Conservation (phyloP, 2,113 vertebrate species). For the Oncorhynchus keta region DNA sequence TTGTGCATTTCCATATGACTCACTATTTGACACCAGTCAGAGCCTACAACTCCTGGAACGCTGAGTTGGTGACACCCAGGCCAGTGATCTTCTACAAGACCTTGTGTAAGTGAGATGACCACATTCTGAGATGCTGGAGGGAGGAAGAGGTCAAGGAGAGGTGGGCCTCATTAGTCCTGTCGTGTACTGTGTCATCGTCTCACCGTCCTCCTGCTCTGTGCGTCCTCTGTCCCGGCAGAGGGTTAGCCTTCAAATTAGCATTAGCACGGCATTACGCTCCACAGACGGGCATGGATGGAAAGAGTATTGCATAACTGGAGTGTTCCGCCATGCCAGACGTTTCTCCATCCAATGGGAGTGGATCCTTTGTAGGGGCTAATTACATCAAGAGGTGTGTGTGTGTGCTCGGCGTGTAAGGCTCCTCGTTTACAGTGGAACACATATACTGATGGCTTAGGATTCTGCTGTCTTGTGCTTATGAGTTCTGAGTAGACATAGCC, state of each 20-base stretch:
- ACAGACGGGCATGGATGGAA: neutral
- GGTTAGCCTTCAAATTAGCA: constrained; percentile 19
- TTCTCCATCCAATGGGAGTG: neutral
- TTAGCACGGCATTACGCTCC: neutral
- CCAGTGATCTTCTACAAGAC: constrained; percentile 23
- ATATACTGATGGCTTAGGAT: no score
- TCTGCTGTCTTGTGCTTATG: no score
- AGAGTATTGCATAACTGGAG: neutral
- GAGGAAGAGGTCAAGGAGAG: neutral
- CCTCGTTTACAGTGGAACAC: neutral
- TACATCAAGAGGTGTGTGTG: constrained; percentile 22
- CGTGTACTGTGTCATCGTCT: neutral
- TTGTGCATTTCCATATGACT: neutral
- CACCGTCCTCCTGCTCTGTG: constrained; percentile 8
- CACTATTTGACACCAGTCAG: neutral
- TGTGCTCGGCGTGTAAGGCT: neutral
- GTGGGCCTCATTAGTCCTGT: constrained; percentile 40
- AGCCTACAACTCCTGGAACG: constrained; percentile 11
- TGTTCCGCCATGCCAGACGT: constrained; percentile 9
- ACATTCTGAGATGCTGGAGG: neutral
- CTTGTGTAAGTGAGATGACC: constrained; percentile 33
- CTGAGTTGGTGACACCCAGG: constrained; percentile 10
- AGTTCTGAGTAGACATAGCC: no score
- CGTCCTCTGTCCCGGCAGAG: neutral
- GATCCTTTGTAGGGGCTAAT: constrained; percentile 10